These are phyloP conservation scores for Caenorhabditis wallacei DNA, from an alignment of 2,888 invertebrate species.

Conservation along the genomic window DNA sequence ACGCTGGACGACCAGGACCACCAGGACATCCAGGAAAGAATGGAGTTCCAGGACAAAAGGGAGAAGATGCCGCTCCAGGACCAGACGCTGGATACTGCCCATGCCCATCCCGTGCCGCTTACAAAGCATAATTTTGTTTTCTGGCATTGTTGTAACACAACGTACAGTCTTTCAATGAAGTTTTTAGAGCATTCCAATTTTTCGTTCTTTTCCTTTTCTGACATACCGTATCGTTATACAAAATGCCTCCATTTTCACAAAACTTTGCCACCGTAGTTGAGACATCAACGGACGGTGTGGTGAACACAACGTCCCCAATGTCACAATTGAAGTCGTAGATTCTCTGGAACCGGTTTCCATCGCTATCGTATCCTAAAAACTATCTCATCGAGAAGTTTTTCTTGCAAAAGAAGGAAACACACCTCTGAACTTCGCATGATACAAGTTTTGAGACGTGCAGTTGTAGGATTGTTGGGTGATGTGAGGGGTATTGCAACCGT, in stretches of 20 bases:
- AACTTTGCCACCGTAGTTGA: slow-evolving; percentile 60
- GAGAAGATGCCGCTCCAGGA: slow-evolving; percentile 69
- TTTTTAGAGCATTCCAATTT: slow-evolving; percentile 5
- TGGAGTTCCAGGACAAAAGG: slow-evolving; percentile 67
- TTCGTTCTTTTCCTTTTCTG: not conserved
- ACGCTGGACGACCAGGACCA: slow-evolving; percentile 70
- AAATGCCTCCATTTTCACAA: slow-evolving; percentile 72
- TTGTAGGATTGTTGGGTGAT: slow-evolving; percentile 66
- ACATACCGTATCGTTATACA: slow-evolving; percentile 60
- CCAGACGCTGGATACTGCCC: slow-evolving; percentile 72
- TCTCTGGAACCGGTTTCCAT: slow-evolving; percentile 74
- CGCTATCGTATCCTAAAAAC: slow-evolving; percentile 68
- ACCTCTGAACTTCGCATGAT: slow-evolving; percentile 71
- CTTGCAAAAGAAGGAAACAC: not conserved
- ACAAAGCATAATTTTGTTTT: slow-evolving; percentile 45
- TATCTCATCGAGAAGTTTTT: not conserved
- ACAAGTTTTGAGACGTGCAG: slow-evolving; percentile 65
- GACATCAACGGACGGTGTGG: slow-evolving; percentile 46
- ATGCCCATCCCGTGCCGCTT: slow-evolving; percentile 66
- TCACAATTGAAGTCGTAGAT: slow-evolving; percentile 75
- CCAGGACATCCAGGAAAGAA: slow-evolving; percentile 73
- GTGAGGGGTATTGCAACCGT: slow-evolving; percentile 71
- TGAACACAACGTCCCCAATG: slow-evolving; percentile 33
- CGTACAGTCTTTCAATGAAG: slow-evolving; percentile 16
- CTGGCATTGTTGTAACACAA: too few relatives aligned